Base-by-base conservation (phyloP, 2,888 invertebrate genomes). In the Apotomis capreana region DNA sequence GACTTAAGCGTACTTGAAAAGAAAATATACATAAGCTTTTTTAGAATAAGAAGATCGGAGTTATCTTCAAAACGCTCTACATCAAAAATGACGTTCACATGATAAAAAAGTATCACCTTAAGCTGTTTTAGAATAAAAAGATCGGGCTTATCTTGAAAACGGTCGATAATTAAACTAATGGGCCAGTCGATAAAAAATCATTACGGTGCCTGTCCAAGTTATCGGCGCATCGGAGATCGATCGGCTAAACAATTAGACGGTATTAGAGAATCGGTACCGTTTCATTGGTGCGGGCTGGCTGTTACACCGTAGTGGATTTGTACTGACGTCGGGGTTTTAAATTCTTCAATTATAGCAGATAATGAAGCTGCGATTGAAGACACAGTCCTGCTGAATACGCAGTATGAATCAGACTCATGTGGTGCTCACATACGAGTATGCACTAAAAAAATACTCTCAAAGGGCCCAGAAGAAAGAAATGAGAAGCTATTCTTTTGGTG, bases 161-260 rank as follows among this genome's bases (percentile, higher is more conserved):
- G 70, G 46, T 68, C 59, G 68, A 72, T 72, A 72, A 72, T 72
- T 72, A 72, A 68, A 72, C 58, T 72, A 72, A 72, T 72, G 72
- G 72, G 62, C 13, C 63, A 63, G 62, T 63, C 68, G 68, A 72
- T 72, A 72, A 72, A 72, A 71, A 72, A 74, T 74, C 72, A 59
- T 63, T 68, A 61, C 68, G 60, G 52, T 44, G 64, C 68, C 49
- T 69, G 63, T 68, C 67, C 49, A 51, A 63, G 69, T 69, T 69
- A 67, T 69, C 67, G 71, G 26, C 13, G 26, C 67, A 65, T 67
- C 67, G 81, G 76, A 74, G 77, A 74, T 74, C 81, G 87, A 87
- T 86, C 78, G 79, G 82, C 85, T 87, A 88, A 91, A 92, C 92
- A 92, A 92, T 92, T 92, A 92, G 89, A 88, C 83, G 84, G 89